Evolutionary conservation across 2,797 vertebrate genomes (phyloP), one percentile per base, ranked within the genome.

Genomic region (Toxotes lorentzi): DNA sequence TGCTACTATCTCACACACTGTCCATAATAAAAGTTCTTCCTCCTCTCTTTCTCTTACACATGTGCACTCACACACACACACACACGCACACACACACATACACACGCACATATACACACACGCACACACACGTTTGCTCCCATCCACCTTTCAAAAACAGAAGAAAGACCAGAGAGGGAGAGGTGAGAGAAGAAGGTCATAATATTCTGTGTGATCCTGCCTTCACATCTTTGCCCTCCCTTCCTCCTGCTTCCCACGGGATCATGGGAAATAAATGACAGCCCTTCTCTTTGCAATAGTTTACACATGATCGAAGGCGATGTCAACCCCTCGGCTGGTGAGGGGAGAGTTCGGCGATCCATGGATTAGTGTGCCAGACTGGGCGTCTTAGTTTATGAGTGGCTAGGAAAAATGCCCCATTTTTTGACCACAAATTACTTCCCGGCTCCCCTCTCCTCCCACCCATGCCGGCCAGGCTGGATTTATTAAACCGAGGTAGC

Each of bases 301-400:
- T 94, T 91, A 88, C 87, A 90, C 85, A 91, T 94, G 93, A 95
- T 94, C 43, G 92, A 95, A 89, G 87, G 85, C 70, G 83, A 83
- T 91, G 92, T 92, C 93, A 90, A 84, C 83, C 83, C 70, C 65
- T 86, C 64, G 54, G 82, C 85, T 61, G 69, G 73, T 7, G 81
- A 79, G 84, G 85, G 87, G 83, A 86, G 87, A 86, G 78, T 84
- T 79, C 21, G 75, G 78, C 61, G 65, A 83, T 81, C 64, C 19
- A 1, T 76, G 92, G 92, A 93, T 94, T 94, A 93, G 88, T 87
- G 90, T 89, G 91, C 87, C 89, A 85, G 83, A 50, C 88, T 35
- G 70, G 76, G 60, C 59, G 43, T 89, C 73, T 86, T 91, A 73
- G 88, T 92, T 95, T 94, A 93, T 89, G 89, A 90, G 85, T 47